phyloP scores from a whole-genome alignment of 2,113 vertebrate species.

The Eolophus roseicapilla region DNA sequence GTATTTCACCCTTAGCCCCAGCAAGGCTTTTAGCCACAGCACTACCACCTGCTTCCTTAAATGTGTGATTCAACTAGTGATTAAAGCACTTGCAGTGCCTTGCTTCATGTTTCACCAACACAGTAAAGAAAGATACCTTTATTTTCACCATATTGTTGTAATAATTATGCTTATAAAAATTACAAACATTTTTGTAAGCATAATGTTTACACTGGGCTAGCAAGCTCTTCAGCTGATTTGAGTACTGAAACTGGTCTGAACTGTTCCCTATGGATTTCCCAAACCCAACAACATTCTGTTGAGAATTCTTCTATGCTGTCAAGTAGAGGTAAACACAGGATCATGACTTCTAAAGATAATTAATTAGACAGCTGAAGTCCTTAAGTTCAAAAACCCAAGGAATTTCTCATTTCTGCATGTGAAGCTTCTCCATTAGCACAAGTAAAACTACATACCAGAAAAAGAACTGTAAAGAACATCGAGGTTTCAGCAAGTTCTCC shows the following conservation, averaged over 20 bases:
- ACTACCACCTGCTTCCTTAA: not conserved
- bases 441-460: not conserved
- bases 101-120: not conserved
- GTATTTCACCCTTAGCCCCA: not conserved
- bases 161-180: not conserved
- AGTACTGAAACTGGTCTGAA: not conserved
- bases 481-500: not conserved
- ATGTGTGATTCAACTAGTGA: rapidly evolving
- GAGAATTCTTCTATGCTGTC: not conserved
- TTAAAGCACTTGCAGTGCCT: not conserved
- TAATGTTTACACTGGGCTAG: not conserved
- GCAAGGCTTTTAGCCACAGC: too few species aligned
- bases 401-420: not conserved
- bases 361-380: not conserved
- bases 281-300: not conserved
- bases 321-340: not conserved
- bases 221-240: not conserved
- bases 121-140: not conserved
- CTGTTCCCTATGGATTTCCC: not conserved
- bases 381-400: not conserved
- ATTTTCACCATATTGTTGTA: not conserved
- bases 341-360: not conserved
- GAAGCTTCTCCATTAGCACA: not conserved
- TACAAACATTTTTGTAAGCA: not conserved
- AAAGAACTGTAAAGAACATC: not conserved